Conservation (phyloP, 2,888 invertebrate species). For the Hoplodrina ambigua region DNA sequence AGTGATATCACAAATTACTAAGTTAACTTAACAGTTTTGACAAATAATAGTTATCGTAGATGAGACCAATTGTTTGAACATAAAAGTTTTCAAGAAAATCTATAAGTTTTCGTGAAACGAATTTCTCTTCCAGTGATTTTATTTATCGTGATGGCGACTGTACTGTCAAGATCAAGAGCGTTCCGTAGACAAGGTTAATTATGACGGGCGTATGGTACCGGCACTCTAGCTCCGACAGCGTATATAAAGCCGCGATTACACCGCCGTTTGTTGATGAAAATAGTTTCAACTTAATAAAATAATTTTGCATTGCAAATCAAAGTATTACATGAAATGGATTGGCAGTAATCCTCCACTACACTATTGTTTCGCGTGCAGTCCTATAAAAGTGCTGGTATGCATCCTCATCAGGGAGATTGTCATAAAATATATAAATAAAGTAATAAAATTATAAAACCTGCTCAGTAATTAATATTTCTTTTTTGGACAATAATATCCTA, state of each 20-base stretch:
- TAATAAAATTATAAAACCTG: too few species aligned
- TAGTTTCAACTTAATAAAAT: neutral
- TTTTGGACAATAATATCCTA: neutral
- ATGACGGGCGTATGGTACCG: constrained; percentile 72
- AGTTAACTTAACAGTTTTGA: too few species aligned
- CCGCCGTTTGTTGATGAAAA: too few species aligned
- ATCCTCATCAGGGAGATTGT: too few species aligned
- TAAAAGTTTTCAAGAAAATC: constrained; percentile 5
- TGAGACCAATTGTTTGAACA: too few species aligned
- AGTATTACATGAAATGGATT: too few species aligned
- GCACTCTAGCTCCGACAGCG: constrained; percentile 48
- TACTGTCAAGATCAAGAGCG: constrained; percentile 82
- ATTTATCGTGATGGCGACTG: constrained; percentile 54
- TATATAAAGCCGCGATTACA: constrained; percentile 40
- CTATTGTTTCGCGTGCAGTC: too few species aligned
- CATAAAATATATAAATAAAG: too few species aligned
- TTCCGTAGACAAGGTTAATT: constrained; percentile 78
- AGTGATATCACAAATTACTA: too few species aligned
- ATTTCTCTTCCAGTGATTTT: constrained; percentile 62
- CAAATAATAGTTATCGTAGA: too few species aligned
- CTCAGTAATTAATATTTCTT: neutral
- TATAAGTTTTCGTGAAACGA: constrained; percentile 13
- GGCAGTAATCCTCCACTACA: too few species aligned
- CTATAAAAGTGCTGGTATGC: too few species aligned
- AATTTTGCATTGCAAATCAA: neutral